These are phyloP conservation scores for Eilema depressum DNA, from an alignment of 2,888 invertebrate genomes.

Conservation along the genomic window DNA sequence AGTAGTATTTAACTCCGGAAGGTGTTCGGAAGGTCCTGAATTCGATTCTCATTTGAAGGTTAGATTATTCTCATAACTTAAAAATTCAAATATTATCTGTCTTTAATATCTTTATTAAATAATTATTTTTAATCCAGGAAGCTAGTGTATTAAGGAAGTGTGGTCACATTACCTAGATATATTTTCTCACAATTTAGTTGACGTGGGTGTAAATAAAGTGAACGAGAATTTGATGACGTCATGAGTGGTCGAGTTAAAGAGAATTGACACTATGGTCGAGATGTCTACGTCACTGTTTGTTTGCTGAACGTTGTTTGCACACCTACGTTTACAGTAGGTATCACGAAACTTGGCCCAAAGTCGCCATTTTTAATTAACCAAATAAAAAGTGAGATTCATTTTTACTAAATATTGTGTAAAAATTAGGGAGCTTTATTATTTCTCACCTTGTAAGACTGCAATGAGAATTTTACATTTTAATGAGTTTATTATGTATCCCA, in stretches of 20 bases:
- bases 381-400: no score
- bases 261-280: constrained; percentile 14
- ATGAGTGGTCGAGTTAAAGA: constrained; percentile 9
- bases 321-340: neutral
- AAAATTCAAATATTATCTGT: neutral
- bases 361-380: neutral
- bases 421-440: neutral
- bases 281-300: neutral
- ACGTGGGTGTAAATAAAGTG: constrained; percentile 6
- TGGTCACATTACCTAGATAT: constrained; percentile 9
- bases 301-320: constrained; percentile 10
- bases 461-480: neutral
- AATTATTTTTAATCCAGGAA: constrained; percentile 13
- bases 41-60: neutral
- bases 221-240: constrained; percentile 7
- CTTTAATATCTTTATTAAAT: constrained; percentile 1
- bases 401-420: no score
- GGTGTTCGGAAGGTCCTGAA: neutral
- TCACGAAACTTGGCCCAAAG: neutral
- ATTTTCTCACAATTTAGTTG: constrained; percentile 8
- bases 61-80: neutral
- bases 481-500: no score
- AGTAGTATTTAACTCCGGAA: neutral
- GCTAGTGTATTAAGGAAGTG: constrained; percentile 7
- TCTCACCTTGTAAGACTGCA: neutral